phyloP scores from a whole-genome alignment of 35 echinoderm and acorn worm species.

The Amphiura filiformis region DNA sequence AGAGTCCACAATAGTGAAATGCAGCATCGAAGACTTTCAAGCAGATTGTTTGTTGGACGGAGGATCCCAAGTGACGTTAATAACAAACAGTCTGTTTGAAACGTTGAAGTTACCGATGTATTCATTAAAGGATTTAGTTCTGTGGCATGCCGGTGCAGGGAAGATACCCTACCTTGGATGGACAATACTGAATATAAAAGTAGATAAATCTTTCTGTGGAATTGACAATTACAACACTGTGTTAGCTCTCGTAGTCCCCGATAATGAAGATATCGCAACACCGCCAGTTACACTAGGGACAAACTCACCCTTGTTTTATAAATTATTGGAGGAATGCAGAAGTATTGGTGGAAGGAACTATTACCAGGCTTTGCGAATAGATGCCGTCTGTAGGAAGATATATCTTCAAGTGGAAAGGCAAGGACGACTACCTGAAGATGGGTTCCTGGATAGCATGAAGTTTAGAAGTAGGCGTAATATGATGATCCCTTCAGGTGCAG shows the following conservation, averaged over 20 bases:
- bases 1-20: conserved; percentile 1
- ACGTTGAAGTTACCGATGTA: conserved; percentile 14
- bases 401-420: neutral
- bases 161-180: conserved; percentile 60
- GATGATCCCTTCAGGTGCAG: neutral
- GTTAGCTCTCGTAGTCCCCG: conserved; percentile 57
- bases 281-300: neutral
- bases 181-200: conserved; percentile 17
- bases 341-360: neutral
- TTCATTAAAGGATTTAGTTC: conserved; percentile 44
- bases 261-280: conserved; percentile 3
- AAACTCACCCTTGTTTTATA: neutral
- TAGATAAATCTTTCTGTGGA: conserved; percentile 38
- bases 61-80: conserved; percentile 70
- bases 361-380: neutral
- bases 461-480: neutral
- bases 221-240: conserved; percentile 1
- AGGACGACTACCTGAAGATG: neutral
- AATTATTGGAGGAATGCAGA: neutral
- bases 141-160: conserved; percentile 67
- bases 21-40: conserved; percentile 29
- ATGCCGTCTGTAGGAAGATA: neutral
- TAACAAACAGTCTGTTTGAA: conserved; percentile 45
- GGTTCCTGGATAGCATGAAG: neutral
- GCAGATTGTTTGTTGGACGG: conserved; percentile 53